These are phyloP conservation scores for Carettochelys insculpta DNA, from an alignment of 2,113 vertebrate species.

Conservation along the genomic window DNA sequence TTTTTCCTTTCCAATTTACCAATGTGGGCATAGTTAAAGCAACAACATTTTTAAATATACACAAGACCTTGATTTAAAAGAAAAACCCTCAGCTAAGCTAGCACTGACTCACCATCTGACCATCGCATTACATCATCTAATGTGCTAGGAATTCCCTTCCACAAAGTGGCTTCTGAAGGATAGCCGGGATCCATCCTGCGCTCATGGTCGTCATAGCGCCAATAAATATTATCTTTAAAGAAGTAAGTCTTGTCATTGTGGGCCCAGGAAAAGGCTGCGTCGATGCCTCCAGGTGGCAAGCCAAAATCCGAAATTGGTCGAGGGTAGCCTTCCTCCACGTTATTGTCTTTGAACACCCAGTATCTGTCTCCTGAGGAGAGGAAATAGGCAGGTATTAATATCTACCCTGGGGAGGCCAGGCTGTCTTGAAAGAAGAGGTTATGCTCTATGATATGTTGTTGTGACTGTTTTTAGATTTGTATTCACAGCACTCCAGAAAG, in stretches of 20 bases:
- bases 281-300: constrained; percentile 86
- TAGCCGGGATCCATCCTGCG: constrained; percentile 90
- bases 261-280: constrained; percentile 91
- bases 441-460: background rate
- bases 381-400: constrained; percentile 25
- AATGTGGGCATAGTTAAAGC: background rate
- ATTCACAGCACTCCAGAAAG: background rate
- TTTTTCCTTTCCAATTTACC: background rate
- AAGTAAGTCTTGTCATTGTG: constrained; percentile 97
- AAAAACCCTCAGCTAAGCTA: background rate
- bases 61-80: background rate
- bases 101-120: constrained; percentile 88
- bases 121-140: constrained; percentile 94
- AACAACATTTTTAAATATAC: background rate
- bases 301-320: constrained; percentile 91
- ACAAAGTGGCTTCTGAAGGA: constrained; percentile 85
- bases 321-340: constrained; percentile 93
- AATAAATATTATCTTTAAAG: constrained; percentile 92
- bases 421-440: fast-evolving
- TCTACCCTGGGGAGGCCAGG: background rate
- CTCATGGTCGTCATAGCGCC: constrained; percentile 90
- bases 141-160: constrained; percentile 89
- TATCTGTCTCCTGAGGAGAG: constrained; percentile 88
- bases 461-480: background rate
- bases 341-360: constrained; percentile 98